These are phyloP conservation scores for Anthopleura sola DNA, from an alignment of 64 coral and sea anemone genomes.

Conservation along the genomic window DNA sequence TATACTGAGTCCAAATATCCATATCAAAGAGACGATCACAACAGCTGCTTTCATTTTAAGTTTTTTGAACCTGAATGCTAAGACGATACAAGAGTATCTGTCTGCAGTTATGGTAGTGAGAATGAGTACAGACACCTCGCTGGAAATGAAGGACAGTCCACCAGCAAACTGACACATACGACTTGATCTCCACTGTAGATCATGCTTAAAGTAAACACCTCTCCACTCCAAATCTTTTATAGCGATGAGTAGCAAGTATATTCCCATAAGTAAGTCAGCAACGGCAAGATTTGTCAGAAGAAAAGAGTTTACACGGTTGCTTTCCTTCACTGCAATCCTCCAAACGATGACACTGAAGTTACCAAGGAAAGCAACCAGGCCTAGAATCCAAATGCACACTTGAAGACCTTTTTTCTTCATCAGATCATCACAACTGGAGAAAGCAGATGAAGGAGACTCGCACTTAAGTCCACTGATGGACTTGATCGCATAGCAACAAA, in stretches of 20 bases:
- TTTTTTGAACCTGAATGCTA: slow-evolving; percentile 9
- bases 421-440: no score
- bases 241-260: slow-evolving; percentile 23
- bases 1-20: no score
- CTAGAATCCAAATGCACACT: not conserved
- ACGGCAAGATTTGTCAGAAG: slow-evolving; percentile 26
- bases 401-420: not conserved
- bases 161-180: slow-evolving; percentile 13
- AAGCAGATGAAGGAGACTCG: no score
- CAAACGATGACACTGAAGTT: not conserved
- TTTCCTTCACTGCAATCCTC: not conserved
- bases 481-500: no score
- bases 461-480: no score
- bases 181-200: slow-evolving; percentile 17
- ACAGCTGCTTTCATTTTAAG: no score
- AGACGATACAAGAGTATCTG: slow-evolving; percentile 29
- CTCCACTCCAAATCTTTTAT: slow-evolving; percentile 35
- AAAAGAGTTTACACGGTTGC: slow-evolving; percentile 26
- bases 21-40: no score
- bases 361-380: not conserved
- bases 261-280: slow-evolving; percentile 32
- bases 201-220: slow-evolving; percentile 36
- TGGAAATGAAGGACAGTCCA: not conserved
- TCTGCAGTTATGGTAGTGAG: slow-evolving; percentile 3
- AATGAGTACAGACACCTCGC: no score